A percentile compares a stretch with the other conserved stretches of the same genome.
Conservation (phyloP, 2,797 vertebrate genomes). For the Phrynocephalus guinanensis region DNA sequence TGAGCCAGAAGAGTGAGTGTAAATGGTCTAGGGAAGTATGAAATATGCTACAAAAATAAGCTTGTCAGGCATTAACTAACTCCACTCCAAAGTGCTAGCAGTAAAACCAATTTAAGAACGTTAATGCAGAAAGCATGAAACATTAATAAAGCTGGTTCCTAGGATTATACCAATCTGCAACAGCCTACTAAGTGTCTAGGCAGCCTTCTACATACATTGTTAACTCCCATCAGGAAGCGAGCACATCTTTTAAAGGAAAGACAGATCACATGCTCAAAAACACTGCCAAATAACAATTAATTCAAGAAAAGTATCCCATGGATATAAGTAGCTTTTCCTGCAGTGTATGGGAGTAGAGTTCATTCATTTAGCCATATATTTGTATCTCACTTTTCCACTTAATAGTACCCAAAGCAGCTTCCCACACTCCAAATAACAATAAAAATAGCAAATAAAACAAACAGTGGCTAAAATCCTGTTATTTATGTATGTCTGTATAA, state of each 20-base stretch:
- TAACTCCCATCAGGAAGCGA: no score
- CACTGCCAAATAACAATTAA: no score
- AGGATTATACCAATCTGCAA: background rate
- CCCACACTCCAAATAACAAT: no score
- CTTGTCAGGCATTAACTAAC: slow-evolving; percentile 40
- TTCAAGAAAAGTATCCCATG: background rate
- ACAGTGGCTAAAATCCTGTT: no score
- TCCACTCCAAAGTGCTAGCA: slow-evolving; percentile 27
- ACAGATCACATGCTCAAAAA: background rate
- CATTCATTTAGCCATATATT: no score
- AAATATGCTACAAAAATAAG: slow-evolving; percentile 12
- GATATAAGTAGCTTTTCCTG: background rate
- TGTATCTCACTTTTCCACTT: no score
- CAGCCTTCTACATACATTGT: background rate
- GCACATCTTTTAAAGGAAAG: background rate
- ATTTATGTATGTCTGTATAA: no score
- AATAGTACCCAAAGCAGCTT: no score
- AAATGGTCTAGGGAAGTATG: slow-evolving; percentile 25
- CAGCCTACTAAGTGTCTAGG: background rate
- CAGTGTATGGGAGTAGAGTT: no score
- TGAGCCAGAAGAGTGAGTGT: slow-evolving; percentile 35
- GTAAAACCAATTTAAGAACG: slow-evolving; percentile 13
- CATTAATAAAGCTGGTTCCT: background rate
- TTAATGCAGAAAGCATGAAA: background rate
- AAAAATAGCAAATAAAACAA: no score